Percentiles rank a stretch among this genome's conserved stretches.
Evolutionary conservation across 2,888 invertebrate species (phyloP).

Genomic region (Pachliopta kotzebuea): DNA sequence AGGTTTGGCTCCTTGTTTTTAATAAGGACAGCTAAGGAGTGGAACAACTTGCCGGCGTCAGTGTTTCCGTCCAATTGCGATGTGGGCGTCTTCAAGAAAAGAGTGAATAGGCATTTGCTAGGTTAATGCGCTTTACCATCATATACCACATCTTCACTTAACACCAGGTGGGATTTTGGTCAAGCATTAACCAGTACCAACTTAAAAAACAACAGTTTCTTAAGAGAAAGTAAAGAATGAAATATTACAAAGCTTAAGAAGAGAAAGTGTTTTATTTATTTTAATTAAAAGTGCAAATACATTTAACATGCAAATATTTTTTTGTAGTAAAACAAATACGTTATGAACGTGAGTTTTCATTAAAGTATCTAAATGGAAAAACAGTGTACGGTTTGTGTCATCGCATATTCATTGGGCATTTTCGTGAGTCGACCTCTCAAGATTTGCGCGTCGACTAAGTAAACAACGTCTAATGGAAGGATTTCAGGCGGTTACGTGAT

Average conservation of each 20-base stretch:
- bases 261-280: neutral
- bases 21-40: no score
- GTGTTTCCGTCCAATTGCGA: no score
- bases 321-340: constrained; percentile 69
- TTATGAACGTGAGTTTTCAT: constrained; percentile 72
- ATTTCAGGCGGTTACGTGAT: constrained; percentile 67
- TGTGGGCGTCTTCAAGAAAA: no score
- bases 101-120: no score
- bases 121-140: no score
- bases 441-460: constrained; percentile 74
- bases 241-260: neutral
- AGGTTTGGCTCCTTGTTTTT: no score
- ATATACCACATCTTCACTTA: no score
- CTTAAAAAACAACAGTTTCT: neutral
- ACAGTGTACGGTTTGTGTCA: constrained; percentile 79
- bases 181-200: no score
- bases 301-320: constrained; percentile 44
- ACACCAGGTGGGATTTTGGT: no score
- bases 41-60: no score
- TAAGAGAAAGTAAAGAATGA: neutral
- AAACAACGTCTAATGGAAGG: constrained; percentile 78
- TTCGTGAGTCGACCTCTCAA: constrained; percentile 78
- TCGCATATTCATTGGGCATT: constrained; percentile 80
- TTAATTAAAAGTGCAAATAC: constrained; percentile 6
- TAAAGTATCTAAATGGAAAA: constrained; percentile 76